These are phyloP conservation scores for Strix uralensis DNA, from an alignment of 2,113 vertebrate genomes.

Conservation along the genomic window DNA sequence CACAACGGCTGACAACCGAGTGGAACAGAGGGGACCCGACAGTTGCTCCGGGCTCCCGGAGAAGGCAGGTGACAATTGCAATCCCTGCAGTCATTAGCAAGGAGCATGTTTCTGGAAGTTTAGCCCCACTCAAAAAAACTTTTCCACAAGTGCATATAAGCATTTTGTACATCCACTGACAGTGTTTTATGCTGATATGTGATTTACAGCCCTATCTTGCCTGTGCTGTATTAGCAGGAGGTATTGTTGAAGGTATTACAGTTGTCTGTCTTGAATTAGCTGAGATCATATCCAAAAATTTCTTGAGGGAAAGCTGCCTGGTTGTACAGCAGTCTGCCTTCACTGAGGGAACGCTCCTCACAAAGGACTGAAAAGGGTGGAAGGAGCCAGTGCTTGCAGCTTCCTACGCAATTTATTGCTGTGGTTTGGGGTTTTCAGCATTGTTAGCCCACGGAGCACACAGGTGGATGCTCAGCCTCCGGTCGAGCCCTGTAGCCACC, in stretches of 20 bases:
- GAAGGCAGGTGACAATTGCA: neutral
- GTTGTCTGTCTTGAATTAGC: neutral
- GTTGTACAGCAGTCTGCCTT: neutral
- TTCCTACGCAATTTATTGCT: neutral
- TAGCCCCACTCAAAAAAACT: neutral
- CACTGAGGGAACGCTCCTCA: neutral
- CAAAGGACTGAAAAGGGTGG: neutral
- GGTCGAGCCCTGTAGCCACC: neutral
- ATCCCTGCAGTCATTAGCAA: neutral
- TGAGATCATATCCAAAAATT: neutral
- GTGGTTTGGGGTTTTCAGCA: neutral
- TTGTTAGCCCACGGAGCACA: neutral
- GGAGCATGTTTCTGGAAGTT: neutral
- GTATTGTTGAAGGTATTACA: neutral
- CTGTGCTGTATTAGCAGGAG: neutral
- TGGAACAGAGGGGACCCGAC: neutral
- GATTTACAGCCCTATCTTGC: neutral
- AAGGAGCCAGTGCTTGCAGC: neutral
- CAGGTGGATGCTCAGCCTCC: neutral
- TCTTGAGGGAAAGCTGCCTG: neutral
- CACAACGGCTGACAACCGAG: neutral
- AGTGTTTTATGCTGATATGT: fast-evolving
- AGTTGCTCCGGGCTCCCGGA: neutral
- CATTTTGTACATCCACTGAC: neutral
- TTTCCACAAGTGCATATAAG: fast-evolving